Evolutionary conservation across 2,113 vertebrate species (phyloP).

Genomic region (Lethenteron reissneri): DNA sequence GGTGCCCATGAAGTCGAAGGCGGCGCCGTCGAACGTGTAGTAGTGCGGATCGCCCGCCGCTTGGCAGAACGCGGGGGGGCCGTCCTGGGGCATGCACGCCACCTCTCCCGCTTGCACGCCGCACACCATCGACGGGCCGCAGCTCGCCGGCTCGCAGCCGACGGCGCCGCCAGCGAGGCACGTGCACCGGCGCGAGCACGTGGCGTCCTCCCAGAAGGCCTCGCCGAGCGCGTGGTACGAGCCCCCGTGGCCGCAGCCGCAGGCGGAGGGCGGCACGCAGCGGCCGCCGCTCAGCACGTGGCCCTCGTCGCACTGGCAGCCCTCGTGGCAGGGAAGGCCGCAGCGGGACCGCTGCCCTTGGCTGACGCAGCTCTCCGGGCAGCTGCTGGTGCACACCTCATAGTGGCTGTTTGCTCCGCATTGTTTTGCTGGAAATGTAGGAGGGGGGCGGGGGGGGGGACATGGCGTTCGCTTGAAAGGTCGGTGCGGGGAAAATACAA

Average conservation of each 20-base stretch:
- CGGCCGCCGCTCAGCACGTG: neutral
- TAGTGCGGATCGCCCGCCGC: too few species aligned
- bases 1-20: too few species aligned
- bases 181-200: slow-evolving; percentile 18
- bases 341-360: neutral
- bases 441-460: too few species aligned
- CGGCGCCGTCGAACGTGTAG: too few species aligned
- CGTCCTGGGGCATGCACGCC: slow-evolving; percentile 23
- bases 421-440: too few species aligned
- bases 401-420: slow-evolving; percentile 16
- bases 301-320: neutral
- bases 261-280: neutral
- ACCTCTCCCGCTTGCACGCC: slow-evolving; percentile 15
- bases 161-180: slow-evolving; percentile 17
- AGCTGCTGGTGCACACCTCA: slow-evolving; percentile 11
- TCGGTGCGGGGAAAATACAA: too few species aligned
- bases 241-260: slow-evolving; percentile 11
- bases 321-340: slow-evolving; percentile 22
- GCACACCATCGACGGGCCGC: slow-evolving; percentile 19
- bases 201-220: slow-evolving; percentile 13
- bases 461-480: too few species aligned
- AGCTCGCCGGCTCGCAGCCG: slow-evolving; percentile 19
- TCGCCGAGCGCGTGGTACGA: slow-evolving; percentile 17
- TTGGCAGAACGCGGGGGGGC: slow-evolving; percentile 13
- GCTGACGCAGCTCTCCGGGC: slow-evolving; percentile 10